Percentiles rank a stretch among this genome's conserved stretches.
These are phyloP conservation scores for Oreotragus oreotragus DNA, from an alignment of 2,113 vertebrate species.

Conservation along the genomic window DNA sequence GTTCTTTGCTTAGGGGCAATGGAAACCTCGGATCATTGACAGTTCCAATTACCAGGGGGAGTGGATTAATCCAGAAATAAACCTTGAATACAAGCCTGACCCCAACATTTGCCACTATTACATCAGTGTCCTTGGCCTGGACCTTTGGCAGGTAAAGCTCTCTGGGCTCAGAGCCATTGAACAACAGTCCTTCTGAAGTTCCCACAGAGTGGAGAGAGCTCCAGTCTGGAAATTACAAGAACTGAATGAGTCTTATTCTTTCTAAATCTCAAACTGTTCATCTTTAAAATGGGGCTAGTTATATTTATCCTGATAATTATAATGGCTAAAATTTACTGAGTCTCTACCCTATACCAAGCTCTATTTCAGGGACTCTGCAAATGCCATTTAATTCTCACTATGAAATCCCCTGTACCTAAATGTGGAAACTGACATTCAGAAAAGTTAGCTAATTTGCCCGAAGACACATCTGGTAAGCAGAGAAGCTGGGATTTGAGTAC, in stretches of 20 bases:
- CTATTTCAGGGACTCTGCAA: neutral
- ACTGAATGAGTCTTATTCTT: neutral
- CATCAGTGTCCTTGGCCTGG: slow-evolving; percentile 84
- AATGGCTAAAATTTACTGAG: neutral
- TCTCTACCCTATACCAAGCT: neutral
- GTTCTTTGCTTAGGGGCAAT: slow-evolving; percentile 80
- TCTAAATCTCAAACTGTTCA: slow-evolving; percentile 8
- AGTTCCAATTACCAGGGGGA: slow-evolving; percentile 87
- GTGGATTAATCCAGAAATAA: slow-evolving; percentile 88
- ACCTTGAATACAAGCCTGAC: slow-evolving; percentile 86
- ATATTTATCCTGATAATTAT: neutral
- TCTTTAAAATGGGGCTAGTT: slow-evolving; percentile 8
- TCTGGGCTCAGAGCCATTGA: neutral
- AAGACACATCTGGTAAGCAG: neutral
- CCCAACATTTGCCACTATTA: slow-evolving; percentile 84
- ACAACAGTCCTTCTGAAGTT: neutral
- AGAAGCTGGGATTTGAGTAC: neutral
- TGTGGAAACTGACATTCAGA: neutral
- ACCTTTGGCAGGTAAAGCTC: slow-evolving; percentile 85
- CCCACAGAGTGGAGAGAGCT: neutral
- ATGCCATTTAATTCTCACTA: neutral
- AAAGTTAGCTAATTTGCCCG: neutral
- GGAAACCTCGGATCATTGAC: slow-evolving; percentile 85
- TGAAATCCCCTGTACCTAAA: neutral
- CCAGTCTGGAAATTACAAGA: neutral